A percentile compares a stretch with the other conserved stretches of the same genome.
These are phyloP conservation scores for Brevimyrus niger DNA, from an alignment of 2,113 vertebrate genomes.

Conservation along the genomic window DNA sequence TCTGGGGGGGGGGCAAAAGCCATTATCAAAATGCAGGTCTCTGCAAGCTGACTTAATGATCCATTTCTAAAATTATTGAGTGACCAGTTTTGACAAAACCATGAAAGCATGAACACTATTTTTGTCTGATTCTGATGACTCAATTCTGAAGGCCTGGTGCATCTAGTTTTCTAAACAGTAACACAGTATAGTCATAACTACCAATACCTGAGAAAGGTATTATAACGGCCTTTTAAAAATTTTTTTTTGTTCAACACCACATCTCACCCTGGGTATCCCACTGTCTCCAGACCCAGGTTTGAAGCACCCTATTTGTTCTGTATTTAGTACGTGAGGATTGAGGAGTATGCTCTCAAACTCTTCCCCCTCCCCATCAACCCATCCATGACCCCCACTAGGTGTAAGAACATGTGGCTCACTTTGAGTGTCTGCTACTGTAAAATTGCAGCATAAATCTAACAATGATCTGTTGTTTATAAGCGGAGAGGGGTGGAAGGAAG, in stretches of 20 bases:
- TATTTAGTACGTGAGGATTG: constrained; percentile 21
- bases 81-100: background rate
- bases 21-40: background rate
- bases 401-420: background rate
- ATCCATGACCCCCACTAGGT: constrained; percentile 2
- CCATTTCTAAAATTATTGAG: background rate
- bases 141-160: background rate
- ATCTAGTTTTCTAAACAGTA: background rate
- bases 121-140: background rate
- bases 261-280: background rate
- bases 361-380: background rate
- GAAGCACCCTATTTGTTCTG: background rate
- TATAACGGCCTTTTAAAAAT: background rate
- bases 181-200: background rate
- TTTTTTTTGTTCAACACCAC: background rate
- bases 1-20: background rate
- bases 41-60: background rate
- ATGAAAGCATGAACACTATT: background rate
- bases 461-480: constrained; percentile 15
- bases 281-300: background rate
- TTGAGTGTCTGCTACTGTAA: background rate
- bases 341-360: constrained; percentile 1
- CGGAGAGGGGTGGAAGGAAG: background rate
- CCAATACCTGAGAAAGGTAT: background rate
- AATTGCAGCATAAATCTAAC: background rate